Percentiles rank a stretch among this genome's conserved stretches.
Conservation (phyloP, 2,797 vertebrate genomes). For the Rhabdophis nuchalis region DNA sequence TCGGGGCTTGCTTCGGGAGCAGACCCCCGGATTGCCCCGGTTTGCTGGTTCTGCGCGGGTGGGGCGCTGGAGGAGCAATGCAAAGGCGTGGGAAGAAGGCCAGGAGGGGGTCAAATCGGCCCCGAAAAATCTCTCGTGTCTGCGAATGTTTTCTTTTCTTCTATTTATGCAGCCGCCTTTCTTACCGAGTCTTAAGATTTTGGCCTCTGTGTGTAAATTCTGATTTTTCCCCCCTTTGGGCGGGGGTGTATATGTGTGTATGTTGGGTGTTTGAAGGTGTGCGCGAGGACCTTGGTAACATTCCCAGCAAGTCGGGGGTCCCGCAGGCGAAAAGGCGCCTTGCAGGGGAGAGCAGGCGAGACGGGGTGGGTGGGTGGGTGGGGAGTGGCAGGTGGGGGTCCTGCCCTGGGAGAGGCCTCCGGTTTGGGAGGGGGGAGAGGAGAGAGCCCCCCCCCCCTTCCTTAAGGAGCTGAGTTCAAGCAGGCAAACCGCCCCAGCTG, state of each 20-base stretch:
- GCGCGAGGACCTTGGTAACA: rapidly evolving
- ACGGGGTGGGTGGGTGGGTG: too few species aligned
- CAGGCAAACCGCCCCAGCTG: not conserved
- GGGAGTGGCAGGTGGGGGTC: not conserved
- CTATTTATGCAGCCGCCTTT: not conserved
- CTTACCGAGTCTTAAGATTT: not conserved
- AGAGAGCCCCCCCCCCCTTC: not conserved
- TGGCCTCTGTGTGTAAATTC: not conserved
- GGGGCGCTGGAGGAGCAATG: not conserved
- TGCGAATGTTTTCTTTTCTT: not conserved
- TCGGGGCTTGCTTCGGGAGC: not conserved
- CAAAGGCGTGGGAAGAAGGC: not conserved
- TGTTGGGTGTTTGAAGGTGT: not conserved
- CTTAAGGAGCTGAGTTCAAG: not conserved
- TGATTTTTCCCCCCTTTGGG: not conserved
- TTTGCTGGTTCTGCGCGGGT: not conserved
- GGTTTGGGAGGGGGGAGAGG: not conserved
- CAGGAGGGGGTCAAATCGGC: not conserved
- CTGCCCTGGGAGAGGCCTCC: not conserved
- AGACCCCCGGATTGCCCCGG: not conserved
- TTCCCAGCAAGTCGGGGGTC: not conserved
- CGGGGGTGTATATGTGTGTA: not conserved
- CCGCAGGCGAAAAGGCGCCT: not conserved
- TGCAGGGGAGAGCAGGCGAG: not conserved
- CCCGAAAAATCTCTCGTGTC: not conserved